Evolutionary conservation across 1,140 invertebrate species (phyloP).

Genomic region (Panagrolaimus sp.): DNA sequence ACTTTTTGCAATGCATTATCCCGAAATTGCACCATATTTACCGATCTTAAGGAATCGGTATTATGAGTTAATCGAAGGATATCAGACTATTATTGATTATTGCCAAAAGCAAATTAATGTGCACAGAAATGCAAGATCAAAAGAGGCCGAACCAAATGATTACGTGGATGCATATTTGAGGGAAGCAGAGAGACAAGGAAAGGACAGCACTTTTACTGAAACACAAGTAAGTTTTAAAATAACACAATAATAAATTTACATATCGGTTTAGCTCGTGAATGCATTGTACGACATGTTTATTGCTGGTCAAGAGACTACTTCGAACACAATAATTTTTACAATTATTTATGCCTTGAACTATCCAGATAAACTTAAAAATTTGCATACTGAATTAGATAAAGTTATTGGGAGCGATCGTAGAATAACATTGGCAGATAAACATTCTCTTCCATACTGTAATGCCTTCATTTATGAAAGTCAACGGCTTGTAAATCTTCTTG

Average conservation of each 20-base stretch:
- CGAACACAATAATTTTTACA: too few relatives aligned
- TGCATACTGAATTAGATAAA: too few relatives aligned
- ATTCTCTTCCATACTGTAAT: too few relatives aligned
- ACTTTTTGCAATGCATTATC: background rate
- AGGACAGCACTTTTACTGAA: too few relatives aligned
- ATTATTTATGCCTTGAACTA: too few relatives aligned
- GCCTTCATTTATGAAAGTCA: background rate
- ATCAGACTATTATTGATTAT: constrained; percentile 2
- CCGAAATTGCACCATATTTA: background rate
- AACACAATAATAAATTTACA: background rate
- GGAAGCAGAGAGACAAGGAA: background rate
- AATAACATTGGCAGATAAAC: too few relatives aligned
- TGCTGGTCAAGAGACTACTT: too few relatives aligned
- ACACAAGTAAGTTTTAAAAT: too few relatives aligned
- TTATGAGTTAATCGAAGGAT: background rate
- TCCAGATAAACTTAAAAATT: too few relatives aligned
- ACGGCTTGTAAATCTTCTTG: too few relatives aligned
- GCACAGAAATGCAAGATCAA: background rate
- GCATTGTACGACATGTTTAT: too few relatives aligned
- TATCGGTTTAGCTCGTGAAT: background rate
- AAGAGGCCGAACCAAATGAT: constrained; percentile 18
- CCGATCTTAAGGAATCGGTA: background rate
- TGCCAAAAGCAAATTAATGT: background rate
- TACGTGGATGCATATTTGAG: constrained; percentile 17
- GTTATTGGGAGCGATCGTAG: too few relatives aligned